phyloP scores from a whole-genome alignment of 2,888 invertebrate species.

The Troides helena region DNA sequence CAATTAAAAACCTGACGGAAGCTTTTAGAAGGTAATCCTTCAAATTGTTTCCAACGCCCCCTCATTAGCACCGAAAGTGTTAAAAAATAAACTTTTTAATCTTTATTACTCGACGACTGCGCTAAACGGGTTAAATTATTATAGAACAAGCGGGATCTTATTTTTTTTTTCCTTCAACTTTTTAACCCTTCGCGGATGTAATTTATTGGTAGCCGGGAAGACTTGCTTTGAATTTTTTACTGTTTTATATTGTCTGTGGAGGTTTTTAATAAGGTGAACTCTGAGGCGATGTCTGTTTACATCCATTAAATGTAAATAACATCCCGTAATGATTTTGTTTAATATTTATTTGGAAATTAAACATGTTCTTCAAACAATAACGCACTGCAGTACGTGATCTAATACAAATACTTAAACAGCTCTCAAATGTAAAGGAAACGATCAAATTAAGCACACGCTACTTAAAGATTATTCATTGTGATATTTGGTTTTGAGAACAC shows the following conservation, averaged over 20 bases:
- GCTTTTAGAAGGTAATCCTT: conserved; percentile 81
- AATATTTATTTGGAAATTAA: too few species aligned
- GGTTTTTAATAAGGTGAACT: conserved; percentile 61
- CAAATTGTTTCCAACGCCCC: conserved; percentile 81
- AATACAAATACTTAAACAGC: too few species aligned
- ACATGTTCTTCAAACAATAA: too few species aligned
- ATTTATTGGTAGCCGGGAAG: conserved; percentile 68
- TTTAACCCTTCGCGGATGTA: conserved; percentile 65
- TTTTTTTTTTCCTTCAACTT: conserved; percentile 56
- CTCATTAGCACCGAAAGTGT: conserved; percentile 80
- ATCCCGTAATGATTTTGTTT: background rate
- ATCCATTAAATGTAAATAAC: background rate
- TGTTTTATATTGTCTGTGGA: conserved; percentile 61
- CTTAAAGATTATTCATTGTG: too few species aligned
- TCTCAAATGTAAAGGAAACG: too few species aligned
- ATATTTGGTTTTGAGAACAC: too few species aligned
- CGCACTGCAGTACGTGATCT: too few species aligned
- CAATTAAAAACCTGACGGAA: conserved; percentile 81
- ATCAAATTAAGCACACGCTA: too few species aligned
- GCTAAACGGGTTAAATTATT: conserved; percentile 79
- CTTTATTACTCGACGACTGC: conserved; percentile 77
- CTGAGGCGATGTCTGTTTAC: conserved; percentile 34
- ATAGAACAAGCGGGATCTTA: conserved; percentile 70
- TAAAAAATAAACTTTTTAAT: conserved; percentile 81
- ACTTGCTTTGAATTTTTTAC: conserved; percentile 61